Base-by-base conservation (phyloP, 1,140 invertebrate genomes). In the Eueides isabella region DNA sequence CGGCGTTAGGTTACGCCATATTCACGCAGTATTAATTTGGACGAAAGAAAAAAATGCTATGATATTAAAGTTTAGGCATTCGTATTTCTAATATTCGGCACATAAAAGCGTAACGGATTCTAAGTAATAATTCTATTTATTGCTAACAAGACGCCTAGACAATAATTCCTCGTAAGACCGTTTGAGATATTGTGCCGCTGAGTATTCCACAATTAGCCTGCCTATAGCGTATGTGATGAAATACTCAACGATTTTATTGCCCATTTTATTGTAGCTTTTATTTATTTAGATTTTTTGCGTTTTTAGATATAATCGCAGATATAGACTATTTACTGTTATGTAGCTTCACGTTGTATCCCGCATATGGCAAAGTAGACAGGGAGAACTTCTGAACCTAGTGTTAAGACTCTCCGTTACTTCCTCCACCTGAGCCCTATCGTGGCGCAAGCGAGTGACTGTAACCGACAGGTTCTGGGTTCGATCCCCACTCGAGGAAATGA, bases 121-220 rank as follows among this genome's bases (percentile, higher is more conserved):
- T 11, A 26, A 16, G 31, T 33, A 33, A 35, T 33, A 33, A 35
- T 65, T 65, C 35, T 66, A 62, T 55, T 31, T 35, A 65, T 65
- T 35, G 41, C 23, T 66, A 72, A 63, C 61, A 19, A 66, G 70
- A 23, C 35, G 33, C 38, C 44, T 72, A 72, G 55, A 69, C 72
- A 61, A 61, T 63, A 73, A 68, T 68, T 74, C 38, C 66, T 74
- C 4, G 29, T 23, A 68, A 70, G 78, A 79, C 77, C 79, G 83
- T 86, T 85, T 81, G 71, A 81, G 70, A 72, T 70, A 64, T 19
- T 33, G 48, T 55, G 48, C 66, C 65, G 85, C 83, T 87, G 76
- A 79, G 80, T 78, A 83, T 81, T 83, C 83, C 75, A 79, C 79
- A 85, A 89, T 86, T 84, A 87, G 82, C 77, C 72, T 65, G 75